Conservation (phyloP, 2,113 vertebrate species). For the Crocuta crocuta region DNA sequence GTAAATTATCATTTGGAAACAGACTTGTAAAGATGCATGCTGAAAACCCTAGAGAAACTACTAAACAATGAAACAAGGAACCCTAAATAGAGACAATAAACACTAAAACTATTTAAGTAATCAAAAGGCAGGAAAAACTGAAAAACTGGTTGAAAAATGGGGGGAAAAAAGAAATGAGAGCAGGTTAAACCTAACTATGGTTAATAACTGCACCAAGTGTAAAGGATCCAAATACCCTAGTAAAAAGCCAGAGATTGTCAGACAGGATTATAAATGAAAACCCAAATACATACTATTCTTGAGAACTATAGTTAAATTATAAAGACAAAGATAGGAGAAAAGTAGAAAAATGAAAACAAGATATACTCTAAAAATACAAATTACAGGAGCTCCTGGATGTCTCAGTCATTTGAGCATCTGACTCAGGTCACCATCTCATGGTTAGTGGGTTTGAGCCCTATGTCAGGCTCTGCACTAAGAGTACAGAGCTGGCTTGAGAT, state of each 20-base stretch:
- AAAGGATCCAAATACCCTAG: neutral
- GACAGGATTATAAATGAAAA: neutral
- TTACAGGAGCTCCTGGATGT: neutral
- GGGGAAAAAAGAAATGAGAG: neutral
- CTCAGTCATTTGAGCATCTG: too few species aligned
- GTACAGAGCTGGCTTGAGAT: too few species aligned
- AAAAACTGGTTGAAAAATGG: constrained; percentile 28
- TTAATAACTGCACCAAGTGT: neutral
- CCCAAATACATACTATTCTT: neutral
- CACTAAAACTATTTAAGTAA: neutral
- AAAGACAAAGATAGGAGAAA: neutral
- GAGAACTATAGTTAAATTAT: neutral
- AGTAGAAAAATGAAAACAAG: neutral
- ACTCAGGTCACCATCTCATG: too few species aligned
- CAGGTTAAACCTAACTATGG: neutral
- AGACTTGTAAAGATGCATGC: neutral
- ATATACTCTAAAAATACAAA: neutral
- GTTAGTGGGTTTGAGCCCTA: too few species aligned
- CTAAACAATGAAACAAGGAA: neutral
- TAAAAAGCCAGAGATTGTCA: neutral
- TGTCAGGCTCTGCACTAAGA: too few species aligned
- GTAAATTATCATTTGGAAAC: neutral
- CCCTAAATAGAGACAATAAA: neutral
- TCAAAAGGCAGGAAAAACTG: neutral
- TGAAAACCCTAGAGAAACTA: neutral